Evolutionary conservation across 92 coral and sea anemone genomes (phyloP), one percentile per base, ranked within the genome.

Genomic region (Umimayanthus kanabou): DNA sequence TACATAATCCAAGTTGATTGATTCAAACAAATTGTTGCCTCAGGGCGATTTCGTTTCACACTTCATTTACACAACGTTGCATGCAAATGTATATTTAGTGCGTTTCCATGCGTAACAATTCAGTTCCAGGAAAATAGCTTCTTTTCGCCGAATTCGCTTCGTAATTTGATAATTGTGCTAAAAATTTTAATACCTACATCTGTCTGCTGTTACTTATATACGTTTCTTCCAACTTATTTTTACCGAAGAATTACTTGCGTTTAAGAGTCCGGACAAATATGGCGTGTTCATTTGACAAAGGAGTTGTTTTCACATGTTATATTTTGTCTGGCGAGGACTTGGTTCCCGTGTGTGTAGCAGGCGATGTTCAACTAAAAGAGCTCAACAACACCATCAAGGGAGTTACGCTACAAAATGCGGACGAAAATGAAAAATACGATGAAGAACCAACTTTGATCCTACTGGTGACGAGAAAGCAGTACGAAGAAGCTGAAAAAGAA

Each of bases 291-390:
- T 7, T 6, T 20, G 7, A 79, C 25, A 74, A n/a, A n/a, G 43
- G n/a, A 47, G 74, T 11, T 29, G 70, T 23, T 42, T 47, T 84
- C 18, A 79, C 82, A 11, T 89, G 88, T 23, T 89, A 84, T 89
- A 84, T 89, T 66, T 61, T 73, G 39, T 20, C 43, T 39, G 85
- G 91, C 73, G 80, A 84, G 16, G 79, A 30, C 15, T 79, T 89
- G 23, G 61, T 70, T 85, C 80, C 91, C 53, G 47, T 89, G 4
- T 50, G 85, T 67, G 43, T 89, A 16, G 45, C 91, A 40, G 50
- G 73, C 39, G 43, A 85, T 28, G 78, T 82, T 47, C 89, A 47
- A 71, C 47, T 89, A 39, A 71, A 37, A 69, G 80, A 89, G 29
- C 76, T 89, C 4, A 37, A 77, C 16, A 39, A 50, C 6, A 30